phyloP scores from a whole-genome alignment of 2,113 vertebrate genomes.

The Mohoua ochrocephala region DNA sequence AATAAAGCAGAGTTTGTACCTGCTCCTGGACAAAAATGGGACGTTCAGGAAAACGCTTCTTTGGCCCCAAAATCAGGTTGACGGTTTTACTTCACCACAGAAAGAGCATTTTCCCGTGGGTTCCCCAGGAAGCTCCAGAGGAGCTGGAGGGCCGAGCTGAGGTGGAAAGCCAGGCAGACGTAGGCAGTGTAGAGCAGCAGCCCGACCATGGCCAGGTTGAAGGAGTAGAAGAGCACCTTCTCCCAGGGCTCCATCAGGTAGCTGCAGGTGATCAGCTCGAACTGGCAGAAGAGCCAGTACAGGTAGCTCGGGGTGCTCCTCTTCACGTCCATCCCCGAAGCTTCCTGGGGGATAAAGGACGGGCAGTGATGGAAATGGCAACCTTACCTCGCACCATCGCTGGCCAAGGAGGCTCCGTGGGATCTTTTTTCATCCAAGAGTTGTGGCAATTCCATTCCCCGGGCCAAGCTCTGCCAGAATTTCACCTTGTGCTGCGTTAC shows the following conservation, averaged over 20 bases:
- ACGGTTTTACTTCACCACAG: constrained; percentile 73
- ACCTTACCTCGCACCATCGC: fast-evolving
- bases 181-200: constrained; percentile 86
- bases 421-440: background rate
- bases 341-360: background rate
- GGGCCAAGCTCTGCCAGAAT: background rate
- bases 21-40: background rate
- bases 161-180: constrained; percentile 79
- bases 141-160: constrained; percentile 80
- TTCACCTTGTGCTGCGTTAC: background rate
- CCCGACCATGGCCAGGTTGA: constrained; percentile 74
- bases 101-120: constrained; percentile 73
- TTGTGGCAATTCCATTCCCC: background rate
- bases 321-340: constrained; percentile 77
- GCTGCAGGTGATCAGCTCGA: constrained; percentile 91
- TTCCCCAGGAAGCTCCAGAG: constrained; percentile 77
- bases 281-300: constrained; percentile 93
- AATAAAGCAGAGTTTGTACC: background rate
- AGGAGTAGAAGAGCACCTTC: constrained; percentile 85
- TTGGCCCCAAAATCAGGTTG: background rate
- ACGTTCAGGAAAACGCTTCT: background rate
- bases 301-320: constrained; percentile 77
- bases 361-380: fast-evolving
- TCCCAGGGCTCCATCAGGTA: constrained; percentile 96
- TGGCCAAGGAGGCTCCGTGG: background rate